Percentiles rank a stretch among this genome's conserved stretches.
These are phyloP conservation scores for Argyresthia goedartella DNA, from an alignment of 2,888 invertebrate species.

Conservation along the genomic window DNA sequence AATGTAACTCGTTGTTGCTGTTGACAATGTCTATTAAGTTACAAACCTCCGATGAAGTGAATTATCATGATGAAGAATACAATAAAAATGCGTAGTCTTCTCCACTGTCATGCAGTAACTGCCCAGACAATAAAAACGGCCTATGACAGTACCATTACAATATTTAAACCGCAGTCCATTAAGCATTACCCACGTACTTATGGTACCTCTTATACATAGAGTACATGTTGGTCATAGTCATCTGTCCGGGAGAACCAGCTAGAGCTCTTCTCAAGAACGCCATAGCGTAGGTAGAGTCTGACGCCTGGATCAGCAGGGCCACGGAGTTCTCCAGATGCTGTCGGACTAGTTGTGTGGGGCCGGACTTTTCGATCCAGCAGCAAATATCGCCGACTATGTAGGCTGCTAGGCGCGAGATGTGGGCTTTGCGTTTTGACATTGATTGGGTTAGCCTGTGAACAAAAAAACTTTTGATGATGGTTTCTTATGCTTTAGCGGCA, in stretches of 20 bases:
- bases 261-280: conserved; percentile 49
- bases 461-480: background rate
- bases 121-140: too few species aligned
- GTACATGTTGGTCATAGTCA: conserved; percentile 50
- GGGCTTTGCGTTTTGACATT: conserved; percentile 50
- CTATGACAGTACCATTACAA: too few species aligned
- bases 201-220: conserved; percentile 58
- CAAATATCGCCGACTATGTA: conserved; percentile 57
- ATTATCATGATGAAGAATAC: too few species aligned
- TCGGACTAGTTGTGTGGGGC: conserved; percentile 38
- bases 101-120: too few species aligned
- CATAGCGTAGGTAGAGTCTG: conserved; percentile 45
- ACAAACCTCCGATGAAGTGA: too few species aligned
- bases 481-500: too few species aligned
- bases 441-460: conserved; percentile 46
- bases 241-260: conserved; percentile 43
- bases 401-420: conserved; percentile 50
- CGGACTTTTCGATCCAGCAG: conserved; percentile 33
- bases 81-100: too few species aligned
- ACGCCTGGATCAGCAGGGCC: conserved; percentile 40
- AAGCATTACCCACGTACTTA: conserved; percentile 59
- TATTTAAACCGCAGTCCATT: too few species aligned
- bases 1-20: too few species aligned
- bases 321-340: conserved; percentile 55
- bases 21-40: too few species aligned